These are phyloP conservation scores for Micropoecilia bifurca DNA, from an alignment of 2,797 vertebrate genomes.

Conservation along the genomic window DNA sequence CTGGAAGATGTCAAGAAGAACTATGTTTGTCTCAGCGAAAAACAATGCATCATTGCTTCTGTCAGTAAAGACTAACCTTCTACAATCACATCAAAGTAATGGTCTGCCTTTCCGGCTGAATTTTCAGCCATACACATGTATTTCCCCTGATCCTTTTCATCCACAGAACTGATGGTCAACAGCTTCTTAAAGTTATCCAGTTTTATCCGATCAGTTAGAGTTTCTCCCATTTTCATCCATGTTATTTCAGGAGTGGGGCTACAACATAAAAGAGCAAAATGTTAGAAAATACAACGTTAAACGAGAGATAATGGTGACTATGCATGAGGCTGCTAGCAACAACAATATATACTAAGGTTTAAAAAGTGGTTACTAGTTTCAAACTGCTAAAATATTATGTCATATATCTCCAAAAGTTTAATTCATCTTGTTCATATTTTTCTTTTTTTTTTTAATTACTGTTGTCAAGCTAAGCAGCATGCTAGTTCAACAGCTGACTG, in stretches of 20 bases:
- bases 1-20: conserved; percentile 73
- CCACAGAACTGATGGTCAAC: conserved; percentile 83
- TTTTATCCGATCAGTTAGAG: conserved; percentile 67
- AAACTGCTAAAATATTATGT: not conserved
- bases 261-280: conserved; percentile 2
- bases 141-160: conserved; percentile 83
- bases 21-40: conserved; percentile 38
- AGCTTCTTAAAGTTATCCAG: conserved; percentile 83
- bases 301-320: not conserved
- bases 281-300: not conserved
- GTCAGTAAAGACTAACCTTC: conserved; percentile 84
- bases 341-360: not conserved
- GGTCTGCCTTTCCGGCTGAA: conserved; percentile 78
- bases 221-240: conserved; percentile 86
- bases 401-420: not conserved
- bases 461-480: not conserved
- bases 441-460: no score
- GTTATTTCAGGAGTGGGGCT: conserved; percentile 90
- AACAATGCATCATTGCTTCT: conserved; percentile 33
- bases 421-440: no score
- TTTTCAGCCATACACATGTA: conserved; percentile 91
- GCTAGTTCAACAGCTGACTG: not conserved
- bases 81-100: conserved; percentile 87
- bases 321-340: not conserved
- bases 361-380: not conserved